These are phyloP conservation scores for Alfaro cultratus DNA, from an alignment of 2,797 vertebrate genomes.

Conservation along the genomic window DNA sequence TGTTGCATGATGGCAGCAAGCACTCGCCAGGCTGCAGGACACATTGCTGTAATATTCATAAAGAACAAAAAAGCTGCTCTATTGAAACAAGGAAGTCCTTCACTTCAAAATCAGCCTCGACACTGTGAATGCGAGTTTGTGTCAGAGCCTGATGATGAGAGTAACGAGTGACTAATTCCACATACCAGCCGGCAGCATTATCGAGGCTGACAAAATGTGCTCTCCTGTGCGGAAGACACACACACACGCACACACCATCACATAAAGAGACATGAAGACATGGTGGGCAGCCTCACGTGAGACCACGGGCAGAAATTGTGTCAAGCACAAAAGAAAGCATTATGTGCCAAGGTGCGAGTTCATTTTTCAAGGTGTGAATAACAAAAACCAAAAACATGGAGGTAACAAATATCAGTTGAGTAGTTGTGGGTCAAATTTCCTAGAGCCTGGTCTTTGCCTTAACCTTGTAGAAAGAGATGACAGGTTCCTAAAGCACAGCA, in stretches of 20 bases:
- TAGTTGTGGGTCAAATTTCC: constrained; percentile 69
- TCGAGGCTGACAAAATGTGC: constrained; percentile 61
- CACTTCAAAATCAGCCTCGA: constrained; percentile 47
- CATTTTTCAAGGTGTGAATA: constrained; percentile 65
- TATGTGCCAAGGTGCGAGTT: constrained; percentile 56
- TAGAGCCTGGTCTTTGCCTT: constrained; percentile 75
- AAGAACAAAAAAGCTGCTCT: constrained; percentile 30
- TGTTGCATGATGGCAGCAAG: constrained; percentile 49
- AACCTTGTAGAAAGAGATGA: constrained; percentile 82
- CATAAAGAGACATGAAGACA: constrained; percentile 8
- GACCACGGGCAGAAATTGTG: constrained; percentile 53
- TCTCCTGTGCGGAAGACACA: constrained; percentile 49
- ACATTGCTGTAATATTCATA: constrained; percentile 36
- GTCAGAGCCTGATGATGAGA: constrained; percentile 63
- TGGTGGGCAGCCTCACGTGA: constrained; percentile 37
- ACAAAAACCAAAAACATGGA: constrained; percentile 38
- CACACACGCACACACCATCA: constrained; percentile 14
- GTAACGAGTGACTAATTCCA: constrained; percentile 74
- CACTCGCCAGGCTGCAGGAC: constrained; percentile 24
- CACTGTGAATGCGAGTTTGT: constrained; percentile 58
- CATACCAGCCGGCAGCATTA: constrained; percentile 64
- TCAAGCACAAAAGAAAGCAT: constrained; percentile 66
- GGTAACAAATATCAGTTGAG: constrained; percentile 66
- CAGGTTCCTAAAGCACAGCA: constrained; percentile 76
- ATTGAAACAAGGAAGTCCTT: constrained; percentile 62